These are phyloP conservation scores for Nineta flava DNA, from an alignment of 2,888 invertebrate genomes.

Conservation along the genomic window DNA sequence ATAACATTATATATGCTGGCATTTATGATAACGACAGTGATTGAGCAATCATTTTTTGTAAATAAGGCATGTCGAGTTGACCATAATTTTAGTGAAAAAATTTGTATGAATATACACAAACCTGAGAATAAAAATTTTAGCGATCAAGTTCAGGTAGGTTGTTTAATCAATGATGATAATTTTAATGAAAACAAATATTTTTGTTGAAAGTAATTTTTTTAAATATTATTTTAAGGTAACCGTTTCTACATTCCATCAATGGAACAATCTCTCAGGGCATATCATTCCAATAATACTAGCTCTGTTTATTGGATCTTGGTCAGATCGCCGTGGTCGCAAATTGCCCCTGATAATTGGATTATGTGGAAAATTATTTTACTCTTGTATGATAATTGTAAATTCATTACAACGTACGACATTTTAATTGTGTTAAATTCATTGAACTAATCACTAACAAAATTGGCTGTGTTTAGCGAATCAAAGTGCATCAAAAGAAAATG, in stretches of 20 bases:
- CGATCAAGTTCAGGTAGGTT: slow-evolving; percentile 46
- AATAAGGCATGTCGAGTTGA: slow-evolving; percentile 63
- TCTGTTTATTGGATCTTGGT: slow-evolving; percentile 67
- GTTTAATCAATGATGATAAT: slow-evolving; percentile 8
- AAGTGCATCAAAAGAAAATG: no score
- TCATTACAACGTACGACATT: slow-evolving; percentile 33
- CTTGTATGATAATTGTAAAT: slow-evolving; percentile 56
- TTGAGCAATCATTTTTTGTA: slow-evolving; percentile 65
- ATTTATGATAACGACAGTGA: slow-evolving; percentile 62
- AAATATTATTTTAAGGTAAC: slow-evolving; percentile 37
- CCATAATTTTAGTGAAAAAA: slow-evolving; percentile 46
- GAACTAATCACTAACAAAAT: background rate
- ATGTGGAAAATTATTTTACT: slow-evolving; percentile 57
- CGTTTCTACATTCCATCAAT: slow-evolving; percentile 59
- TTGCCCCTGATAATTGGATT: slow-evolving; percentile 55
- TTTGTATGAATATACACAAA: slow-evolving; percentile 46
- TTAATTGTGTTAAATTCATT: background rate
- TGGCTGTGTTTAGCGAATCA: no score
- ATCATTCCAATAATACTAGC: slow-evolving; percentile 59
- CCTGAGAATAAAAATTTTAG: slow-evolving; percentile 40
- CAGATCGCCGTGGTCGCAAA: slow-evolving; percentile 64
- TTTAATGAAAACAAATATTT: background rate
- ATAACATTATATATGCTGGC: slow-evolving; percentile 84
- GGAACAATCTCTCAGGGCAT: slow-evolving; percentile 60
- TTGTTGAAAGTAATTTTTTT: background rate